phyloP scores from a whole-genome alignment of 2,113 vertebrate genomes.

The Xyrauchen texanus region DNA sequence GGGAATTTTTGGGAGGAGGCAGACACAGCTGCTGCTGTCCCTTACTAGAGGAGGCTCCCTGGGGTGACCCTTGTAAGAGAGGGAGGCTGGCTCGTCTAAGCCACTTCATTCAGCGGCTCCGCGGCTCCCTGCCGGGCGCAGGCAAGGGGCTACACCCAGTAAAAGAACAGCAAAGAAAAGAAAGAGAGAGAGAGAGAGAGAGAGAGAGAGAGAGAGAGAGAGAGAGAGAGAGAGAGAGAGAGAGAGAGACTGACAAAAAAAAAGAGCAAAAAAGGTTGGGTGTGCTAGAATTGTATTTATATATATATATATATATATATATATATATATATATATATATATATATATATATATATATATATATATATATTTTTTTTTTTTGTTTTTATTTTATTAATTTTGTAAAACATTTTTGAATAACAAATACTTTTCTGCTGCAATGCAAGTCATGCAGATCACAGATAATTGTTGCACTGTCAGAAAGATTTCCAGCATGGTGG shows the following conservation, averaged over 20 bases:
- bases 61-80: constrained; percentile 48
- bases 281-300: constrained; percentile 15
- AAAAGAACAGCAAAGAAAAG: constrained; percentile 52
- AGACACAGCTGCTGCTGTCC: constrained; percentile 46
- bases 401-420: constrained; percentile 33
- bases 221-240: constrained; percentile 19
- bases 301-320: too few relatives aligned
- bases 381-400: too few relatives aligned
- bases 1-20: constrained; percentile 33
- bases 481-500: constrained; percentile 60
- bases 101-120: constrained; percentile 61
- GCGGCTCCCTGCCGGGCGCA: constrained; percentile 59
- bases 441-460: constrained; percentile 49
- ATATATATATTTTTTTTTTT: too few relatives aligned
- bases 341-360: too few relatives aligned
- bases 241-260: too few relatives aligned
- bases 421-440: constrained; percentile 50
- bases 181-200: constrained; percentile 2
- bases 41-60: constrained; percentile 37
- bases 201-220: constrained; percentile 1
- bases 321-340: too few relatives aligned
- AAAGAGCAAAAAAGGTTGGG: too few relatives aligned
- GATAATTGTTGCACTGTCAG: constrained; percentile 70
- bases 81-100: constrained; percentile 50
- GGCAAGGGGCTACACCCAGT: constrained; percentile 57